Base-by-base conservation (phyloP, 1,140 invertebrate genomes). In the Zaprionus davidi region DNA sequence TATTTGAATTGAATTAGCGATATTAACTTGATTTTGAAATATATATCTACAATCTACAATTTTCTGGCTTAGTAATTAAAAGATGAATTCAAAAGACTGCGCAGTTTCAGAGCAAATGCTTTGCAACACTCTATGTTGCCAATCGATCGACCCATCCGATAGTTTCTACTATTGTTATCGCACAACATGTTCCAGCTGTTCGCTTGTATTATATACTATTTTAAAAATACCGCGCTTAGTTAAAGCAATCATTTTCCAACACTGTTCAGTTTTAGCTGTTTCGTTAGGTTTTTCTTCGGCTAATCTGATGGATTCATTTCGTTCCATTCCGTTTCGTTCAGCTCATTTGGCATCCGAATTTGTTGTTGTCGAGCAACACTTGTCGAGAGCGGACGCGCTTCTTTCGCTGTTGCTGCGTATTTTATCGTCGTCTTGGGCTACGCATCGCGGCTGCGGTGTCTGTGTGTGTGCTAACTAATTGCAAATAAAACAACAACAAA, bases 401-500 rank as follows among this genome's bases (percentile, higher is more conserved):
- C 20, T 28, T 60, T 58, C 17, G 17, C 41, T 38, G 56, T 31
- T 59, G 73, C 34, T 65, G 55, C 73, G 73, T 62, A 64, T 46
- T 46, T 13, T 13, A 74, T 41, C 64, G 49, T 34, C 31, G 31
- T 34, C 2, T 69, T 56, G 28, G 65, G 20, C 20, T 38, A 49
- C 72, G 72, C 72, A 74, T 69, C 58, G 66, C 53, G 72, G 73
- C 15, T n/a, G 38, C 46, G 20, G 60, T 60, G 60, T 60, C 55
- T 55, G 34, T 62, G 68, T 34, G 9, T 11, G 0, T 34, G 31
- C 36, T 71, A 38, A 66, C 53, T 71, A 67, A 76, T 72, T 72
- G 63, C 74, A 51, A 76, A 76, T 72, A 56, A 76, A 66, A 65
- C 68, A 60, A 71, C 34, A 55, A 62, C 24, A 71, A 65, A 71